Base-by-base conservation (phyloP, 1,140 invertebrate genomes). In the Sinonovacula constricta region DNA sequence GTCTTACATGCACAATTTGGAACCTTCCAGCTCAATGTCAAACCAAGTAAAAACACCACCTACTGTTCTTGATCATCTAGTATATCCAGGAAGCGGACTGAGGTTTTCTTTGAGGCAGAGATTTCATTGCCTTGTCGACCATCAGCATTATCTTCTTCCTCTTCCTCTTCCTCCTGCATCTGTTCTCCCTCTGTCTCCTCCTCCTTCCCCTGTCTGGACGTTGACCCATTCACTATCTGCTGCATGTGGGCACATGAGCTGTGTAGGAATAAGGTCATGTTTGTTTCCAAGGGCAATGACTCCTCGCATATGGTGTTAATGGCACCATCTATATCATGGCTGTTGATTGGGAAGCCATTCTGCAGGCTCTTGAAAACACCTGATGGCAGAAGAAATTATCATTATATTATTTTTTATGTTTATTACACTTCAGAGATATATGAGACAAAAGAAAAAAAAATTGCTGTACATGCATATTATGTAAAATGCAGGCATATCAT, bases 231-330 rank as follows among this genome's bases (percentile, higher is more conserved):
- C 2, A 85, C 81, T 1, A 88, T 53, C 49, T 81, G 77, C 57
- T 87, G 84, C 1, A 89, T 70, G 72, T 91, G 90, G 10, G 84
- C 80, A 79, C 90, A 91, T 28, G 85, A 84, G 5, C 86, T 91
- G 85, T 92, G 90, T 3, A 94, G 87, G 88, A 94, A 95, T 79
- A 94, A 91, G 0, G 94, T 95, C 28, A 96, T 94, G 85, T 95
- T 94, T 71, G 95, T 93, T 86, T 95, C 94, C 36, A 94, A 90
- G 1, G 94, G 88, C 24, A 92, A 91, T 3, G 83, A 83, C 90
- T 95, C 94, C 79, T 95, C 93, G 86, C 95, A 95, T 80, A 95
- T 93, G 59, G 87, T 88, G 85, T 94, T 93, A 39, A 96, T 93
- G n/a, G 94, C 94, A 24, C 93, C 92, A 79, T 95, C 93, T 83